Evolutionary conservation across 2,888 invertebrate species (phyloP), one percentile per base, ranked within the genome.

Genomic region (Ypsolopha sequella): DNA sequence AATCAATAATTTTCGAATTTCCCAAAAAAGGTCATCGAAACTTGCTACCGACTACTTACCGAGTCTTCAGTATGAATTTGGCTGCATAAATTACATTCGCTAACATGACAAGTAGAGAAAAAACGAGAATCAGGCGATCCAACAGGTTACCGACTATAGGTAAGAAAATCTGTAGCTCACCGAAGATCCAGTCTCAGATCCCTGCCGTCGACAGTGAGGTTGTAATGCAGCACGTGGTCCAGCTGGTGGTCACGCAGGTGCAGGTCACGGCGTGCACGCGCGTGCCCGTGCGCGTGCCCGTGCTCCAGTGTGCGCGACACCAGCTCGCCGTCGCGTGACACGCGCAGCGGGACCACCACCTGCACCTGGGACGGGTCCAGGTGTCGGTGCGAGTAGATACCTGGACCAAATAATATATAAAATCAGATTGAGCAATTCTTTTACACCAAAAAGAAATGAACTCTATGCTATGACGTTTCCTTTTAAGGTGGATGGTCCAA

Each of bases 271-370:
- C 91, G 87, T 35, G 91, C 87, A 34, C 87, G 76, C 56, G 86
- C 73, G 56, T 81, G 84, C 7, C 84, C 78, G 60, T 85, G 84
- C 53, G 70, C 76, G 62, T 90, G 89, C 55, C 76, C 76, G 65
- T 88, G 89, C 41, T 88, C 88, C 55, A 91, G 72, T 52, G 77
- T 67, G 65, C 82, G 87, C 54, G 90, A 90, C 58, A 90, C 68
- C 64, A 89, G 84, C 58, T 75, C 77, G 45, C 91, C 91, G 41
- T 80, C 84, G 43, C 73, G 65, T 38, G 87, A 84, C 64, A 92
- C 91, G 70, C 89, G 91, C 54, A 88, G 80, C 0, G 92, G 92
- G 51, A 88, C 81, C 52, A 88, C 88, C 60, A 91, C 85, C 63
- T 91, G 87, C 61, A 88, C 88, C 58, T 87, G 80, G 39, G 81